Evolutionary conservation across 2,113 vertebrate genomes (phyloP), one percentile per base, ranked within the genome.

Genomic region (Hydropotes inermis): DNA sequence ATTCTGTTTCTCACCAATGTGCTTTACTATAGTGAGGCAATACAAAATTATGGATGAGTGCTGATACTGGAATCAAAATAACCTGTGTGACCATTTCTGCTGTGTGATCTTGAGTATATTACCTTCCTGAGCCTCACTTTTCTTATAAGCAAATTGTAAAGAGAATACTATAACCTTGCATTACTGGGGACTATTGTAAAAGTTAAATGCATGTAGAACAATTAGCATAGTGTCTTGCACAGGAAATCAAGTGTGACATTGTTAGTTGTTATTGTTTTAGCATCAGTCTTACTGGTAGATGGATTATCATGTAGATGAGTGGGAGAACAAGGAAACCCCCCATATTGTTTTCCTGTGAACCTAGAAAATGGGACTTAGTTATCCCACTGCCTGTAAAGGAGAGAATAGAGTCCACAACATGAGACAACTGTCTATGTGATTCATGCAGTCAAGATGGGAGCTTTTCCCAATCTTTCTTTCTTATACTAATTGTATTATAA

Each of bases 221-320:
- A 70, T 93, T 83, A 94, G 47, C 16, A 21, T 27, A 93, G 47
- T 78, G 47, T n/a, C 45, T 93, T 93, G 19, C 43, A 67, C 17
- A 95, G 28, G 50, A 83, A 91, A 58, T 78, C 30, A 47, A 45
- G 12, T 89, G 25, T 70, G 27, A 15, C n/a, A 36, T 93, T 95
- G n/a, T 58, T 91, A 28, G 47, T 82, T 86, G 36, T 95, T 94
- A 28, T 33, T 76, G n/a, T 87, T 94, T 67, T 96, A 93, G 13
- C 19, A 67, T 61, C 39, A 57, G 21, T 25, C 2, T 94, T 57
- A 6, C 15, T 55, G 9, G 25, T 88, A 74, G 30, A 21, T 11
- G 83, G 60, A 52, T 79, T 78, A 47, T 28, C 67, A 84, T 70
- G 23, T 60, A 50, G 43, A 78, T 61, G 33, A 78, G 28, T 33